Evolutionary conservation across 2,113 vertebrate genomes (phyloP), one percentile per base, ranked within the genome.

Genomic region (Tursiops truncatus): DNA sequence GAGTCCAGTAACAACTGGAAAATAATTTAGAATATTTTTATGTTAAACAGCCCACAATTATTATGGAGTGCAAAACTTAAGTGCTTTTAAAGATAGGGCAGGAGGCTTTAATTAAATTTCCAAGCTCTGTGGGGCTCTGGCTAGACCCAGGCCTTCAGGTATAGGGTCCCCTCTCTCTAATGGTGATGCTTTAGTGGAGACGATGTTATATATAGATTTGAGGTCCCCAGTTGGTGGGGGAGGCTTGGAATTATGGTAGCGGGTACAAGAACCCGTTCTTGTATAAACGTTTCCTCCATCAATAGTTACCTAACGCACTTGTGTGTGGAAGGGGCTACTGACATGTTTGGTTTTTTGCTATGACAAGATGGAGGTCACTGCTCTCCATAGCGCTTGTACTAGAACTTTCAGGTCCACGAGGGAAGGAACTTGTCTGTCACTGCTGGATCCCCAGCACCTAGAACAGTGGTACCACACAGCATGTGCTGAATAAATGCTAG

Each of bases 11-110:
- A 63, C 20, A 87, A 80, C 26, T 71, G 81, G 93, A 63, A 71
- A 88, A 83, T 80, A 63, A 92, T 71, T 77, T 71, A 89, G 91
- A 88, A 47, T 28, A 74, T 79, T 97, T 97, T 79, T 73, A 56
- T 89, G n/a, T 53, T 83, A 33, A 83, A 50, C 63, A 98, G 67
- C 53, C 71, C 26, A 31, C 20, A 6, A 21, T 20, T 36, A 21
- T 41, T 89, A 25, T 5, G 50, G 47, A 58, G 33, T 73, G 18
- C 36, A 73, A 41, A 65, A 79, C 26, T 50, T 47, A 38, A 58
- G 77, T 60, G 25, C 77, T 96, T 89, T 79, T 33, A 38, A 63
- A 70, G 47, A 47, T 87, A 76, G 60, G 80, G 21, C 17, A 62
- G 47, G 38, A 74, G 50, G 15, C 28, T 73, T 87, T 53, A 36